Conservation (phyloP, 2,888 invertebrate genomes). For the Acanthosoma haemorrhoidale region DNA sequence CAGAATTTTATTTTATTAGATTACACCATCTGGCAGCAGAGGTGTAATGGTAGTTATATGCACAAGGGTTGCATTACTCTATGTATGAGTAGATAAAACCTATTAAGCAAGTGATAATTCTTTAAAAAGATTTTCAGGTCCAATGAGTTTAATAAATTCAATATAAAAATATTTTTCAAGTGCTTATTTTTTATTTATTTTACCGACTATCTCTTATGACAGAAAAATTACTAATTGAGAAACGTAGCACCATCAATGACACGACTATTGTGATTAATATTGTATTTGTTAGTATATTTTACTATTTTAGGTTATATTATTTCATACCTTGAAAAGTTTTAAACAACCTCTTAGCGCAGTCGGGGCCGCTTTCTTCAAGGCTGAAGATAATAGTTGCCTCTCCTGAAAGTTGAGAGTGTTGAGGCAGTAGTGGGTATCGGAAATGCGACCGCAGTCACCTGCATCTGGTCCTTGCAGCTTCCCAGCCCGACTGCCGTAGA, state of each 20-base stretch:
- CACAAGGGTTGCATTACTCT: no score
- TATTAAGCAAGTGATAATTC: no score
- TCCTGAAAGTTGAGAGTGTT: slow-evolving; percentile 12
- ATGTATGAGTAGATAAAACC: no score
- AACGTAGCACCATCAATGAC: no score
- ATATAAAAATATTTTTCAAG: no score
- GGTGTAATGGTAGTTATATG: no score
- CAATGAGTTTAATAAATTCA: no score
- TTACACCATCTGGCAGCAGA: no score
- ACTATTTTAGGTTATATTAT: neutral
- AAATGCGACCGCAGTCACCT: neutral
- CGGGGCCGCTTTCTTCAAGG: neutral
- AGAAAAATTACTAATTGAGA: neutral
- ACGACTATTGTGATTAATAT: no score
- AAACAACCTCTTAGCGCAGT: neutral
- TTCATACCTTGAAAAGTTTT: slow-evolving; percentile 15
- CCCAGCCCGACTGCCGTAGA: slow-evolving; percentile 51
- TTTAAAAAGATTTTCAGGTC: no score
- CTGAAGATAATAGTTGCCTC: slow-evolving; percentile 4
- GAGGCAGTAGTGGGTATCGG: neutral
- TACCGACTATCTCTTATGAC: neutral
- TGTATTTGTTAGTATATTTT: neutral
- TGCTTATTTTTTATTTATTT: neutral
- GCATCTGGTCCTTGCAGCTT: neutral
- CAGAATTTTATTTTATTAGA: no score